A percentile compares a stretch with the other conserved stretches of the same genome.
phyloP scores from a whole-genome alignment of 2,888 invertebrate genomes.

The Listrodromus nycthemerus region DNA sequence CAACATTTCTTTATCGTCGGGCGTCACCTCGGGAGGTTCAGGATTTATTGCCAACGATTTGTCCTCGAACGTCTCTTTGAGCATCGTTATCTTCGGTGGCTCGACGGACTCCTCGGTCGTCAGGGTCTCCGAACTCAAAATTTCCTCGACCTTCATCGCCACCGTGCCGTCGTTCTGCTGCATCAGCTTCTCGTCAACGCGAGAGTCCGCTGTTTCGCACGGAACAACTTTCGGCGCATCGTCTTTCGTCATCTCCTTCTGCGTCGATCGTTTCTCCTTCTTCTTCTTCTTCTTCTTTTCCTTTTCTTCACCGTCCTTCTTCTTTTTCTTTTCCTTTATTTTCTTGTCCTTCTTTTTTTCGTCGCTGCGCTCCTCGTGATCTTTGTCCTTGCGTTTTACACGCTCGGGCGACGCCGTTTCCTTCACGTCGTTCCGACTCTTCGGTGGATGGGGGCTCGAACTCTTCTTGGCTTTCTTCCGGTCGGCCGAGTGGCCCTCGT shows the following conservation, averaged over 20 bases:
- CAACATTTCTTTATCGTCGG: conserved; percentile 63
- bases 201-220: conserved; percentile 21
- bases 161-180: conserved; percentile 18
- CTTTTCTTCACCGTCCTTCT: conserved; percentile 86
- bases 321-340: conserved; percentile 86
- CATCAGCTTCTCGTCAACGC: conserved; percentile 12
- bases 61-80: conserved; percentile 79
- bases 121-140: conserved; percentile 27
- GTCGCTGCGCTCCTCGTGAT: conserved; percentile 83
- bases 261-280: conserved; percentile 80
- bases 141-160: conserved; percentile 34
- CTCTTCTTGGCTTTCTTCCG: conserved; percentile 83
- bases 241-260: conserved; percentile 75
- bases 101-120: conserved; percentile 63
- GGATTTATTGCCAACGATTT: conserved; percentile 81
- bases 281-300: conserved; percentile 85
- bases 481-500: conserved; percentile 79
- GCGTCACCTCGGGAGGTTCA: conserved; percentile 78
- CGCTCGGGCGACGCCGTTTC: conserved; percentile 82
- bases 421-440: conserved; percentile 82
- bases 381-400: conserved; percentile 87
- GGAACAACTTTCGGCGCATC: conserved; percentile 70
- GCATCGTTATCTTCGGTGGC: conserved; percentile 59
- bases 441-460: conserved; percentile 79
- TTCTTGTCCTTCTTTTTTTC: conserved; percentile 84